Percentiles rank a stretch among this genome's conserved stretches.
These are phyloP conservation scores for Pseudomyrmex gracilis DNA, from an alignment of 1,140 invertebrate species.

Conservation along the genomic window DNA sequence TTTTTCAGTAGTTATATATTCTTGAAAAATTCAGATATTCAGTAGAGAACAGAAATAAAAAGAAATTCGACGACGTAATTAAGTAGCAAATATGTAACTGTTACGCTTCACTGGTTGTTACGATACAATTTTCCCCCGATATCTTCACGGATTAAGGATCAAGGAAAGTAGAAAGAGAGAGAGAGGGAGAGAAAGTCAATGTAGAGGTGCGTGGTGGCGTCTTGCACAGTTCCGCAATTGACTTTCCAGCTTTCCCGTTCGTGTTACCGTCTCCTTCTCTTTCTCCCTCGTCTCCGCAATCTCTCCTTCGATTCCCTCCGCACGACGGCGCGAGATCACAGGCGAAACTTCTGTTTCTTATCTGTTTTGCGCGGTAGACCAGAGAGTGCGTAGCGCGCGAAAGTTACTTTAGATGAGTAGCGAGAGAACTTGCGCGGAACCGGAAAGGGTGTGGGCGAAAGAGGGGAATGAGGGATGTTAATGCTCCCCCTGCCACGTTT, in stretches of 20 bases:
- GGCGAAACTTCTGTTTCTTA: conserved; percentile 69
- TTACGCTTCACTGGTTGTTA: conserved; percentile 6
- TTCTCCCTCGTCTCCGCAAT: neutral
- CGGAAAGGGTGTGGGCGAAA: neutral
- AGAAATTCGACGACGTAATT: conserved; percentile 15
- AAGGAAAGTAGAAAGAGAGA: neutral
- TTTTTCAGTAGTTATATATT: neutral
- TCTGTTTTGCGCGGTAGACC: conserved; percentile 53
- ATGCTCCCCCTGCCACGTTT: conserved; percentile 54
- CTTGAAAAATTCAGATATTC: conserved; percentile 2
- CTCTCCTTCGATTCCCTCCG: conserved; percentile 32
- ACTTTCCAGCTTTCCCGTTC: conserved; percentile 37
- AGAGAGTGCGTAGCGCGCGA: conserved; percentile 40
- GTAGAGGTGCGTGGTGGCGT: neutral
- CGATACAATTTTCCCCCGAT: conserved; percentile 70
- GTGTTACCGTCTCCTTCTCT: neutral
- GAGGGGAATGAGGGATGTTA: conserved; percentile 26
- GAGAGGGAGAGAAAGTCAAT: conserved; percentile 56
- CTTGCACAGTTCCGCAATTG: conserved; percentile 33
- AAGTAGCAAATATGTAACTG: conserved; percentile 11
- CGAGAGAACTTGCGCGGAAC: conserved; percentile 42
- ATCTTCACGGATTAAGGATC: conserved; percentile 63
- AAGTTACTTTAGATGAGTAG: conserved; percentile 66
- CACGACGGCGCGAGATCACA: conserved; percentile 40
- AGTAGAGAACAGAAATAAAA: conserved; percentile 1